Evolutionary conservation across 2,113 vertebrate genomes (phyloP).

Genomic region (Corythaixoides concolor): DNA sequence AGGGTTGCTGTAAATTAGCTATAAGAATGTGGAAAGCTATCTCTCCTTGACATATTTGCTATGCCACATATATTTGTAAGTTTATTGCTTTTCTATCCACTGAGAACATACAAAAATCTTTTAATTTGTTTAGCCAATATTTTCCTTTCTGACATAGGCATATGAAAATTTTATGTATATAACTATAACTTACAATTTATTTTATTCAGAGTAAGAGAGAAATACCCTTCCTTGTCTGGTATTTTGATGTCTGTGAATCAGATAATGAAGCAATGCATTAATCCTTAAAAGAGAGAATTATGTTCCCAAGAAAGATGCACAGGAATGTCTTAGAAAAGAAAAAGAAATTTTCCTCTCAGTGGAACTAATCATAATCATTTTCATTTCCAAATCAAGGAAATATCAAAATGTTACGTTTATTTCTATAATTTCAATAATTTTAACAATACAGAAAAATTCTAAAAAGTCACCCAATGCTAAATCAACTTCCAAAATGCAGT

Average conservation of each 20-base stretch:
- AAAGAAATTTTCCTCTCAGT: not conserved
- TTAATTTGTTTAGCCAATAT: not conserved
- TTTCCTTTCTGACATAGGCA: not conserved
- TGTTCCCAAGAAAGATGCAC: not conserved
- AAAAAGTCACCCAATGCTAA: fast-evolving
- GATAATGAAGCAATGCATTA: not conserved
- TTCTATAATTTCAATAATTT: not conserved
- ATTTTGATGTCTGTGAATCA: not conserved
- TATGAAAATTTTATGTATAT: not conserved
- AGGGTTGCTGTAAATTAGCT: not conserved
- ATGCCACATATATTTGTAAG: not conserved
- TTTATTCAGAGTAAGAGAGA: not conserved
- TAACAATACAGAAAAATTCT: not conserved
- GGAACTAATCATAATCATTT: not conserved
- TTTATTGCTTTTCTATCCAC: not conserved
- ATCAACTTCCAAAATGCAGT: not conserved
- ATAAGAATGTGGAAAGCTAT: not conserved
- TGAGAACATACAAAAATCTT: not conserved
- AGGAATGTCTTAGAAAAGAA: not conserved
- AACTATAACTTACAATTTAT: not conserved
- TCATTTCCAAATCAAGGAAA: not conserved
- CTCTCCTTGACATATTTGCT: not conserved
- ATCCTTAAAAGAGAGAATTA: not conserved
- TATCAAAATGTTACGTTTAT: not conserved
- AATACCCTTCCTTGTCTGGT: not conserved